Percentiles rank a stretch among this genome's conserved stretches.
Conservation (phyloP, 2,797 vertebrate genomes). For the Pseudochirops corinnae region DNA sequence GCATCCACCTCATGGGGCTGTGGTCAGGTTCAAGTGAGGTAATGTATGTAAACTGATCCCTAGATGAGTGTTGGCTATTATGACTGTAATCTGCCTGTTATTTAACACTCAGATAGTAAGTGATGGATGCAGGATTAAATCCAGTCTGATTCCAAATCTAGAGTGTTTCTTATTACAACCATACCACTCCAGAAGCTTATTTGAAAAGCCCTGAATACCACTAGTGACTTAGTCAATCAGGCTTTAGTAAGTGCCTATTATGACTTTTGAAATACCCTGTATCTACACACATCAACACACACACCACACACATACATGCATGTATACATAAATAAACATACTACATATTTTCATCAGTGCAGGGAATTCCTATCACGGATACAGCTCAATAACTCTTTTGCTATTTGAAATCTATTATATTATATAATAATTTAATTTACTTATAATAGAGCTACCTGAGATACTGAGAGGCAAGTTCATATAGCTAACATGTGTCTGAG, state of each 20-base stretch:
- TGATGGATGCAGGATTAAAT: neutral
- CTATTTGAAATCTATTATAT: neutral
- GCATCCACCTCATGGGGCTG: neutral
- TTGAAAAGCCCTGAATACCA: conserved; percentile 36
- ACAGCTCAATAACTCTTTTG: neutral
- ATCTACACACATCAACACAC: neutral
- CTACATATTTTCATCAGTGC: neutral
- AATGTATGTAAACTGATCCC: neutral
- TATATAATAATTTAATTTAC: neutral
- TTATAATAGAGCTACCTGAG: neutral
- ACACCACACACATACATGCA: neutral
- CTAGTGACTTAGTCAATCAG: neutral
- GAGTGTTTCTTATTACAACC: neutral
- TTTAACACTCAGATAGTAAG: neutral
- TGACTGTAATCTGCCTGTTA: neutral
- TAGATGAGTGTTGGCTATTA: neutral
- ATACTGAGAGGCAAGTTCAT: neutral
- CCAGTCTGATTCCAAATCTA: neutral
- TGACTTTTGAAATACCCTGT: neutral
- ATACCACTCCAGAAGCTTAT: neutral
- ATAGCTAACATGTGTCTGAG: neutral
- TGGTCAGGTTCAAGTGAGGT: neutral
- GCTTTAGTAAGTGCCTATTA: neutral
- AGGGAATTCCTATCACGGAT: neutral
- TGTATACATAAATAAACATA: neutral